Percentiles rank a stretch among this genome's conserved stretches.
Conservation (phyloP, 2,888 invertebrate genomes). For the Metopia argyrocephala region DNA sequence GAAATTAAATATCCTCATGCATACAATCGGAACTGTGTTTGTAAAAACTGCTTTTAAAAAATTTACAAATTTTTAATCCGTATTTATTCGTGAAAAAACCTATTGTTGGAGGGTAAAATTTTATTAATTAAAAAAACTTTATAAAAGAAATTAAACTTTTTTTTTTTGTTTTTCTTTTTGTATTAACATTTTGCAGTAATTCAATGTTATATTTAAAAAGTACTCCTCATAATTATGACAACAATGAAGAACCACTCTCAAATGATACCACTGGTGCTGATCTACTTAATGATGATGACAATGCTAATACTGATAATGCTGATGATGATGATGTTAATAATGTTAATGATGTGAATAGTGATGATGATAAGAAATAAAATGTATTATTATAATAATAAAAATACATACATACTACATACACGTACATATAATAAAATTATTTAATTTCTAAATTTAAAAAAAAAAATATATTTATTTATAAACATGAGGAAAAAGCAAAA, state of each 20-base stretch:
- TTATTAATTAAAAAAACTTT: no score
- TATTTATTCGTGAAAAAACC: no score
- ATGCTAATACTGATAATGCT: background rate
- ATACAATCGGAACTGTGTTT: no score
- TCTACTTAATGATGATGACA: slow-evolving; percentile 13
- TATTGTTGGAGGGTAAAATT: background rate
- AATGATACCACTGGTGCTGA: slow-evolving; percentile 4
- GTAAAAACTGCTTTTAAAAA: no score
- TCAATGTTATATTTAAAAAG: slow-evolving; percentile 62
- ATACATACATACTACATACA: background rate
- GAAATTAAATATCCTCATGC: no score
- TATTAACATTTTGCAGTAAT: slow-evolving; percentile 66
- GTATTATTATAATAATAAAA: slow-evolving; percentile 15
- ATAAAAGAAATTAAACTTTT: no score
- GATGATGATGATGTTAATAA: slow-evolving; percentile 14
- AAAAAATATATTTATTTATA: background rate
- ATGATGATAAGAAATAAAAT: slow-evolving; percentile 49
- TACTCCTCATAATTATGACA: slow-evolving; percentile 29
- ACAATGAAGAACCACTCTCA: slow-evolving; percentile 14
- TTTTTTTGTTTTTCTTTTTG: background rate
- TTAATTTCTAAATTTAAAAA: background rate
- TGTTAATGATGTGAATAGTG: slow-evolving; percentile 33
- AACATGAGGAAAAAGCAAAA: background rate
- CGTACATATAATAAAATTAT: background rate
- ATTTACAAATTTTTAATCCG: no score